Conservation (phyloP, 2,888 invertebrate species). For the Eupithecia abbreviata region DNA sequence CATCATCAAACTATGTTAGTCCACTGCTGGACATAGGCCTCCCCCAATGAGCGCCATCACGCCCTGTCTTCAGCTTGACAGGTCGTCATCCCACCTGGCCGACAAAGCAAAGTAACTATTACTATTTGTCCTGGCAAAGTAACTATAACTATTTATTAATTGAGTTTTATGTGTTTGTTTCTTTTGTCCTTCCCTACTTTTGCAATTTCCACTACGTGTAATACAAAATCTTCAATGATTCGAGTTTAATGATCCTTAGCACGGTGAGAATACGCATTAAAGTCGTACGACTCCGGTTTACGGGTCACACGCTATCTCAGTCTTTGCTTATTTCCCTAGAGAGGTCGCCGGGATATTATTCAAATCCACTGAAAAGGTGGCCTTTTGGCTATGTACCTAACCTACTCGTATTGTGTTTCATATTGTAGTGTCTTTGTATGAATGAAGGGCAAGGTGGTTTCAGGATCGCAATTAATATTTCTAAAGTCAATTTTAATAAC, state of each 20-base stretch:
- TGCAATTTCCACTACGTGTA: background rate
- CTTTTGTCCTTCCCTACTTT: background rate
- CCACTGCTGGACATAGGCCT: too few relatives aligned
- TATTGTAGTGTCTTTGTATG: conserved; percentile 22
- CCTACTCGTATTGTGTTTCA: conserved; percentile 18
- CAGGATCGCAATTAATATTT: background rate
- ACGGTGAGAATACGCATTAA: background rate
- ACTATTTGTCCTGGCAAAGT: too few relatives aligned
- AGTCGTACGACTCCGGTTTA: conserved; percentile 15
- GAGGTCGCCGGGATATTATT: conserved; percentile 26
- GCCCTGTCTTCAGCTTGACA: too few relatives aligned
- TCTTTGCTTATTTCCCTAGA: conserved; percentile 29
- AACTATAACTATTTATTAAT: background rate
- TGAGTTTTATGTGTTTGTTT: background rate
- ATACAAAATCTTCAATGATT: background rate
- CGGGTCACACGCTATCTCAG: conserved; percentile 12
- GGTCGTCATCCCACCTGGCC: too few relatives aligned
- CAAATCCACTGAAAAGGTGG: conserved; percentile 24
- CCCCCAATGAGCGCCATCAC: too few relatives aligned
- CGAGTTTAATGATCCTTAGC: background rate
- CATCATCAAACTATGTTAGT: too few relatives aligned
- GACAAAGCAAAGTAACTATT: too few relatives aligned
- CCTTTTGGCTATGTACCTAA: background rate
- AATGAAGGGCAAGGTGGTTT: conserved; percentile 2
- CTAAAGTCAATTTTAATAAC: too few relatives aligned